A percentile compares a stretch with the other conserved stretches of the same genome.
Evolutionary conservation across 2,113 vertebrate species (phyloP).

Genomic region (Crypturellus undulatus): DNA sequence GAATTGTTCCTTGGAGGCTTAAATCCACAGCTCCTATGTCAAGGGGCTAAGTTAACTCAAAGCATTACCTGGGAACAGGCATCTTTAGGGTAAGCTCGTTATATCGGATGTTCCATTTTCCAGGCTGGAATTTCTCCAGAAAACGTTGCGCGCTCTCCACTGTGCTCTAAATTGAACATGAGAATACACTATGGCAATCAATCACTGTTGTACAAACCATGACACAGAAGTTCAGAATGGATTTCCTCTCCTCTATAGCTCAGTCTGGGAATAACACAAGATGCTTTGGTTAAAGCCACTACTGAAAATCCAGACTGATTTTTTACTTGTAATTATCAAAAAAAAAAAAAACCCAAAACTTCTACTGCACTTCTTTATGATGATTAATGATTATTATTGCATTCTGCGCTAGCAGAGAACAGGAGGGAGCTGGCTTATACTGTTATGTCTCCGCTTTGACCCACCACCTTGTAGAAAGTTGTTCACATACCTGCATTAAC

Average conservation of each 20-base stretch:
- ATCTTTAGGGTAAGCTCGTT: constrained; percentile 82
- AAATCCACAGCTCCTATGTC: neutral
- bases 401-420: neutral
- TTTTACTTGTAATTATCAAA: neutral
- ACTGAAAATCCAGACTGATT: neutral
- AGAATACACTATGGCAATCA: neutral
- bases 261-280: neutral
- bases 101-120: constrained; percentile 90
- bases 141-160: constrained; percentile 91
- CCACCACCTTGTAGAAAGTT: neutral
- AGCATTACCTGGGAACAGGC: constrained; percentile 91
- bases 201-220: neutral
- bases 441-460: neutral
- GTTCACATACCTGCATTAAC: constrained; percentile 90
- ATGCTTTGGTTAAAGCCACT: neutral
- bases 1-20: neutral
- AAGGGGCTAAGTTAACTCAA: neutral
- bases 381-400: neutral
- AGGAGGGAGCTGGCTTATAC: neutral
- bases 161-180: constrained; percentile 86
- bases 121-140: constrained; percentile 83
- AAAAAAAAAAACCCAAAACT: neutral
- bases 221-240: neutral
- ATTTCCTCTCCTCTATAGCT: neutral
- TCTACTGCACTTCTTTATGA: neutral